These are phyloP conservation scores for Atta colombica DNA, from an alignment of 1,140 invertebrate genomes.

Conservation along the genomic window DNA sequence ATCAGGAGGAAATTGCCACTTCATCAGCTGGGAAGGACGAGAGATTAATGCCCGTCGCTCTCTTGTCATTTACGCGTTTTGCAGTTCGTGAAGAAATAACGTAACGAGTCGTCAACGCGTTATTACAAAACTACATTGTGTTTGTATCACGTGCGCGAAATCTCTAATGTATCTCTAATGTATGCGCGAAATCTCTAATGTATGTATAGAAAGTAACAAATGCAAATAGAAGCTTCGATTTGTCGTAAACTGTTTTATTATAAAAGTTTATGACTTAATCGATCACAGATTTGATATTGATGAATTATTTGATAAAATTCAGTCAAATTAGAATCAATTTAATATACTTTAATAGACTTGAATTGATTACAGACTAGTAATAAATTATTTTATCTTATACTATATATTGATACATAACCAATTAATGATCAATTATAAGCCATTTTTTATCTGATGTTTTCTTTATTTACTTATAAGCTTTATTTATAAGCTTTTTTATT, in stretches of 20 bases:
- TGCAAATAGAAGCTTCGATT: constrained; percentile 19
- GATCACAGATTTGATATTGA: not conserved
- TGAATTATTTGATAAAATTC: not conserved
- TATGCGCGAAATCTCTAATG: not conserved
- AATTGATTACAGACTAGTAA: not conserved
- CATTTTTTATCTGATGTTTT: too few relatives aligned
- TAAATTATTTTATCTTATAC: not conserved
- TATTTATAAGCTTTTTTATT: not conserved
- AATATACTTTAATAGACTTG: not conserved
- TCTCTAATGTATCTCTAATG: not conserved
- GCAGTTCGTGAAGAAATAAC: constrained; percentile 40
- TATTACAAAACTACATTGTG: not conserved
- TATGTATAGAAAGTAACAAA: not conserved
- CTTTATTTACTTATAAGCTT: too few relatives aligned
- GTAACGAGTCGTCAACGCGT: constrained; percentile 21
- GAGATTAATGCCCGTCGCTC: constrained; percentile 77
- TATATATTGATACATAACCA: not conserved
- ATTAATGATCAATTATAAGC: not conserved
- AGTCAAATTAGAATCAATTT: not conserved
- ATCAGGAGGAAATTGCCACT: constrained; percentile 79
- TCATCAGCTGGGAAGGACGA: constrained; percentile 76
- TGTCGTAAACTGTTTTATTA: not conserved
- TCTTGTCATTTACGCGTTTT: constrained; percentile 75
- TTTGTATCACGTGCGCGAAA: not conserved
- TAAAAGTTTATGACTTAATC: not conserved